Evolutionary conservation across 2,113 vertebrate species (phyloP).

Genomic region (Tor tambroides): DNA sequence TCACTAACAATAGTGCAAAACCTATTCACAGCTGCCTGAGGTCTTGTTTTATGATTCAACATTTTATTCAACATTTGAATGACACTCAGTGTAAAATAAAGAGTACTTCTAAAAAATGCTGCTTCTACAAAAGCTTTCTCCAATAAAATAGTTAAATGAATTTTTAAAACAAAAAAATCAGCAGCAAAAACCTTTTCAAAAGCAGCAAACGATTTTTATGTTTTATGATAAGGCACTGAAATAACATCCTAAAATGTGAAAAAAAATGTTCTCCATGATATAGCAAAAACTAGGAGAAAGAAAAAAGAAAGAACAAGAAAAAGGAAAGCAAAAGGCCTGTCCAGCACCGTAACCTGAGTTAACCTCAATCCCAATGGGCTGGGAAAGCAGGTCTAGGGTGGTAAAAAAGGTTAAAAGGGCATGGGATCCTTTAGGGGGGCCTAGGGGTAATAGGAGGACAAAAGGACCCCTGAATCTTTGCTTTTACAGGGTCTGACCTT

Average conservation of each 20-base stretch:
- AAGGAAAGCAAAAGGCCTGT: not conserved
- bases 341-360: not conserved
- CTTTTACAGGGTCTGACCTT: conserved; percentile 33
- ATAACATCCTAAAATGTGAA: not conserved
- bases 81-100: not conserved
- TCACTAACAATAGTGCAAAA: conserved; percentile 7
- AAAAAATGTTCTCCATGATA: not conserved
- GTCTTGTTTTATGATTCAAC: not conserved
- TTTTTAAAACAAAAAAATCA: not conserved
- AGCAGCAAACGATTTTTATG: not conserved
- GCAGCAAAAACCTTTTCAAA: not conserved
- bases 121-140: not conserved
- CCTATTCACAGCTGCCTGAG: not conserved
- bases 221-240: not conserved
- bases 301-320: not conserved
- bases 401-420: conserved; percentile 15
- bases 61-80: not conserved
- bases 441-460: conserved; percentile 16
- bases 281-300: not conserved
- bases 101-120: not conserved
- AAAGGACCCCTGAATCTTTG: not conserved
- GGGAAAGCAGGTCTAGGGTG: conserved; percentile 50
- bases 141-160: not conserved
- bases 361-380: conserved; percentile 16
- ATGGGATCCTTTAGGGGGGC: conserved; percentile 32